Conservation (phyloP, 1,140 invertebrate species). For the Galleria mellonella region DNA sequence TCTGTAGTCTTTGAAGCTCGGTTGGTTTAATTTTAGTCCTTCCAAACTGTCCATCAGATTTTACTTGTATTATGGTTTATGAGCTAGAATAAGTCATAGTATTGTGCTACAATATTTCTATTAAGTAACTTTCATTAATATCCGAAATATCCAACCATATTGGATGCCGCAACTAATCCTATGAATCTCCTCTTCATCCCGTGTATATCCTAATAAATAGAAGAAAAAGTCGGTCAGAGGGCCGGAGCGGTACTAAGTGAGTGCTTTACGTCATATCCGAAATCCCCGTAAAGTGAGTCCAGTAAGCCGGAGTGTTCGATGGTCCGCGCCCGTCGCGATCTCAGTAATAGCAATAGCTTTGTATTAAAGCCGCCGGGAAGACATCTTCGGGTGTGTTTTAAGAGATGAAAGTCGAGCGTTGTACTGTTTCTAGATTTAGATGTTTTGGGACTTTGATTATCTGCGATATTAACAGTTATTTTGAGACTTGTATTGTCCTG, state of each 20-base stretch:
- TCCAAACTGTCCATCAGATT: no score
- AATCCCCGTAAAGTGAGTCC: slow-evolving; percentile 69
- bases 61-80: no score
- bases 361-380: slow-evolving; percentile 69
- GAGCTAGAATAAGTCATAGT: no score
- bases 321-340: slow-evolving; percentile 55
- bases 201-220: slow-evolving; percentile 50
- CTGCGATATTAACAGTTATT: no score
- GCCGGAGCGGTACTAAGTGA: slow-evolving; percentile 45
- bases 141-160: slow-evolving; percentile 7
- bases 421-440: no score
- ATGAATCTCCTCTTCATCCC: slow-evolving; percentile 18
- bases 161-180: slow-evolving; percentile 12
- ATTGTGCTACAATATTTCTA: no score
- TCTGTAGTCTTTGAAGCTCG: slow-evolving; percentile 1
- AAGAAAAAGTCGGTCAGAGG: slow-evolving; percentile 59
- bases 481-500: no score
- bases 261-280: slow-evolving; percentile 72
- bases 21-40: no score
- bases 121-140: no score
- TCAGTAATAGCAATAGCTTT: slow-evolving; percentile 74
- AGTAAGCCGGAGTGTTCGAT: slow-evolving; percentile 60
- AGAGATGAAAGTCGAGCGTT: slow-evolving; percentile 10
- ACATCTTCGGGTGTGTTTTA: slow-evolving; percentile 38
- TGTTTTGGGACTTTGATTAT: no score